Evolutionary conservation across 2,113 vertebrate genomes (phyloP).

Genomic region (Tragelaphus imberbis): DNA sequence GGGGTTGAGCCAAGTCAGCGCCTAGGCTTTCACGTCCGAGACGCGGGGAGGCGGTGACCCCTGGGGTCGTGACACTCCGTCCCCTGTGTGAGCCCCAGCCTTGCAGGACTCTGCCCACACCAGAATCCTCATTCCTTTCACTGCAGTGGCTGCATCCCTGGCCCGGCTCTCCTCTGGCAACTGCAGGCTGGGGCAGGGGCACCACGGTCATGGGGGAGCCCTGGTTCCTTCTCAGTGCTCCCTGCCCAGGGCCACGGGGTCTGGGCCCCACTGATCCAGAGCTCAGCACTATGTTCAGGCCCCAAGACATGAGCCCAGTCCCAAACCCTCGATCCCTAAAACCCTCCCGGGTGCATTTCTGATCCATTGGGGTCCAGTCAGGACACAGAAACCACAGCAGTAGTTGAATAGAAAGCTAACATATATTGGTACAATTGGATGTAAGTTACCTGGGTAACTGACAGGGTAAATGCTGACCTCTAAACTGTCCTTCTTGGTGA

Average conservation of each 20-base stretch:
- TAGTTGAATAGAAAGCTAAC: background rate
- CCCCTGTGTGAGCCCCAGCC: background rate
- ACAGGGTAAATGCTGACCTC: background rate
- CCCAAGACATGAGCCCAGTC: background rate
- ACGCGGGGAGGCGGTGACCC: accelerated
- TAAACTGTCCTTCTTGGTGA: background rate
- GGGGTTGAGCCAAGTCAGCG: too few species aligned
- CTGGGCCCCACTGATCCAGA: background rate
- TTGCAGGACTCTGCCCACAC: background rate
- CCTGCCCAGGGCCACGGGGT: background rate
- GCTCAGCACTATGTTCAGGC: background rate
- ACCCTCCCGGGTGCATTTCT: background rate
- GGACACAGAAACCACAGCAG: background rate
- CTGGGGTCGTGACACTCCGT: accelerated
- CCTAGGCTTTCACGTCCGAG: background rate
- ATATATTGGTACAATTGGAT: background rate
- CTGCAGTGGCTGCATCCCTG: accelerated
- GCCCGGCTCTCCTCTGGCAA: accelerated
- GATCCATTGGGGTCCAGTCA: background rate
- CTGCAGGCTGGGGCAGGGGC: background rate
- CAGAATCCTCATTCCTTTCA: background rate
- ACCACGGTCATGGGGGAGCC: background rate
- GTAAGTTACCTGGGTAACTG: background rate
- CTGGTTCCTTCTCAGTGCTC: background rate
- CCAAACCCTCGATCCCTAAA: background rate